Base-by-base conservation (phyloP, 2,797 vertebrate genomes). In the Sciurus vulgaris region DNA sequence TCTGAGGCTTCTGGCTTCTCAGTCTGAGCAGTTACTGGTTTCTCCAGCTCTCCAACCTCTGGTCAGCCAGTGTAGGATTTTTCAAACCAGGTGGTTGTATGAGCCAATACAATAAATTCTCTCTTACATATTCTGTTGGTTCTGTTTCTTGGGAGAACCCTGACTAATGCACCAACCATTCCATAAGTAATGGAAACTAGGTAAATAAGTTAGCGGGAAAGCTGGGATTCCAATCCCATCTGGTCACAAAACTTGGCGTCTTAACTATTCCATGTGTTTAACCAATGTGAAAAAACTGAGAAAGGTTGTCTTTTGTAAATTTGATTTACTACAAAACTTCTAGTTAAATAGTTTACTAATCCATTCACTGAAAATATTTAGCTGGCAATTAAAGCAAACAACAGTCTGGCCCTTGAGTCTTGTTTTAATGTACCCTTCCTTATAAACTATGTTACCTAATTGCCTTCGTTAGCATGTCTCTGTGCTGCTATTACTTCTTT, bases 331-430 rank as follows among this genome's bases (percentile, higher is more conserved):
- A 56, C 8, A 3, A 44, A 28, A 76, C 70, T 97, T 93, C 56
- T 95, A 44, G 82, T 85, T 74, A 76, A 3, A 35, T 38, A 69
- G 30, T 79, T 86, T 79, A 81, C 77, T 69, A 94, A 81, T 8
- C 41, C 10, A 67, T 8, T 88, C 28, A 4, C 33, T 81, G 22
- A 88, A 95, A 70, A 72, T 86, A 85, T 69, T 79, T 74, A 83
- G 59, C 15, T 95, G 47, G 47, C 12, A 61, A 73, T 85, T 86
- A 76, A 96, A 93, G 44, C 61, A 30, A 86, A 20, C 54, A 54
- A 35, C 65, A 78, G 47, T 3, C 11, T 86, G 61, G 26, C 76
- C 18, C 6, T 5, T 26, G 8, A 38, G 3, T 59, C 35, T 89
- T 96, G 22, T 70, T 51, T 59, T 59, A 93, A 89, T 17, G 5